phyloP scores from a whole-genome alignment of 2,888 invertebrate species.

The Eristalinus aeneus region DNA sequence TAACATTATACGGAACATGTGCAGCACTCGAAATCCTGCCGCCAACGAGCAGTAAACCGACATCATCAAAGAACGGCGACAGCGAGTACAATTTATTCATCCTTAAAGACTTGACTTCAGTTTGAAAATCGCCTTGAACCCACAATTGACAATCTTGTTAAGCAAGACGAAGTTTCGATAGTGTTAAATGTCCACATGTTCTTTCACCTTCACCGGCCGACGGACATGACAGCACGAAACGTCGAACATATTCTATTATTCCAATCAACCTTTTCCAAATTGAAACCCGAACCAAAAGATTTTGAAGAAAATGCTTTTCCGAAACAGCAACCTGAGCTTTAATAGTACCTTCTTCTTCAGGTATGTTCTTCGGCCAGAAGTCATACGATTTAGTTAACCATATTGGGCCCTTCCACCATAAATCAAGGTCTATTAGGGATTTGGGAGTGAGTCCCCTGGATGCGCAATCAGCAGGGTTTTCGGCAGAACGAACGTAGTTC shows the following conservation, averaged over 20 bases:
- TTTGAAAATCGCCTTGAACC: slow-evolving; percentile 17
- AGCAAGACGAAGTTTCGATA: slow-evolving; percentile 10
- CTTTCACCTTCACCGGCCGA: background rate
- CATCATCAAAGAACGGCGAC: slow-evolving; percentile 16
- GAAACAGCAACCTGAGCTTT: slow-evolving; percentile 10
- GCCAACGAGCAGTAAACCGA: slow-evolving; percentile 22
- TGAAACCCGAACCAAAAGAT: background rate
- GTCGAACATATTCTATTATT: slow-evolving; percentile 17
- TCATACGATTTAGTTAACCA: slow-evolving; percentile 4
- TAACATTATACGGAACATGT: slow-evolving; percentile 16
- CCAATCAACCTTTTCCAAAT: slow-evolving; percentile 1
- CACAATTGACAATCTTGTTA: background rate
- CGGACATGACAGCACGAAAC: background rate
- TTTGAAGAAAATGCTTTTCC: slow-evolving; percentile 7
- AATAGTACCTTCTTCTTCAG: background rate
- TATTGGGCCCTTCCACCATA: slow-evolving; percentile 18
- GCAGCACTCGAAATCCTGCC: slow-evolving; percentile 14
- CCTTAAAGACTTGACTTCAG: slow-evolving; percentile 8
- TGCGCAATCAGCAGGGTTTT: slow-evolving; percentile 21
- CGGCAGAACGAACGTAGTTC: background rate
- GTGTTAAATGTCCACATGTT: background rate
- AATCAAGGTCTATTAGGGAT: slow-evolving; percentile 1
- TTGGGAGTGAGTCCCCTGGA: slow-evolving; percentile 12
- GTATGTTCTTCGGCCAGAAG: slow-evolving; percentile 13
- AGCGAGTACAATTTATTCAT: slow-evolving; percentile 12